Evolutionary conservation across 2,888 invertebrate species (phyloP).

Genomic region (Pomacea canaliculata): DNA sequence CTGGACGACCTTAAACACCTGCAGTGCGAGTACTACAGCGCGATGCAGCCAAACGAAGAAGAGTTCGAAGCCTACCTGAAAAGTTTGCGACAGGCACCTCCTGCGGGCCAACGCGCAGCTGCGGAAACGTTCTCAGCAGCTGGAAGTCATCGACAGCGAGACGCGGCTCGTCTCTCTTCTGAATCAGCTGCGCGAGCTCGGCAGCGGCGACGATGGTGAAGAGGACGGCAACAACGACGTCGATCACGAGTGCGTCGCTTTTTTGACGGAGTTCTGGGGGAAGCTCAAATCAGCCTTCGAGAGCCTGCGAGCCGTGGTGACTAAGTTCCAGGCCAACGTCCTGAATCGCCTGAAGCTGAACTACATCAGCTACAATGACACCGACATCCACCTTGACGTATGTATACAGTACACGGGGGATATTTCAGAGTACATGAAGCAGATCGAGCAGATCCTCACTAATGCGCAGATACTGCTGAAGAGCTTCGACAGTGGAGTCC

Average conservation of each 20-base stretch:
- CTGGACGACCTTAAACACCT: constrained; percentile 52
- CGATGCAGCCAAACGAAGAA: constrained; percentile 53
- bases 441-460: constrained; percentile 46
- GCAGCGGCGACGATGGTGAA: constrained; percentile 4
- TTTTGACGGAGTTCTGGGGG: constrained; percentile 62
- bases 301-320: constrained; percentile 43
- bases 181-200: constrained; percentile 50
- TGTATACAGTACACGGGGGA: constrained; percentile 57
- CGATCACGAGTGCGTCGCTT: constrained; percentile 49
- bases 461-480: constrained; percentile 53
- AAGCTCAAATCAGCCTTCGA: constrained; percentile 55
- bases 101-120: constrained; percentile 60
- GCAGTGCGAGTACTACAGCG: constrained; percentile 52
- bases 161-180: constrained; percentile 51
- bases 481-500: constrained; percentile 54
- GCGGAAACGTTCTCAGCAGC: constrained; percentile 45
- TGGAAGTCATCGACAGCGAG: constrained; percentile 51
- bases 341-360: constrained; percentile 54
- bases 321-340: constrained; percentile 56
- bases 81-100: constrained; percentile 53
- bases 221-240: constrained; percentile 10
- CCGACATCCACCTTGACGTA: constrained; percentile 52
- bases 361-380: constrained; percentile 56
- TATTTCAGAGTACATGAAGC: constrained; percentile 49
- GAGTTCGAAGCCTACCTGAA: constrained; percentile 52